Base-by-base conservation (phyloP, 92 coral and sea anemone species). In the Paragorgia papillata region DNA sequence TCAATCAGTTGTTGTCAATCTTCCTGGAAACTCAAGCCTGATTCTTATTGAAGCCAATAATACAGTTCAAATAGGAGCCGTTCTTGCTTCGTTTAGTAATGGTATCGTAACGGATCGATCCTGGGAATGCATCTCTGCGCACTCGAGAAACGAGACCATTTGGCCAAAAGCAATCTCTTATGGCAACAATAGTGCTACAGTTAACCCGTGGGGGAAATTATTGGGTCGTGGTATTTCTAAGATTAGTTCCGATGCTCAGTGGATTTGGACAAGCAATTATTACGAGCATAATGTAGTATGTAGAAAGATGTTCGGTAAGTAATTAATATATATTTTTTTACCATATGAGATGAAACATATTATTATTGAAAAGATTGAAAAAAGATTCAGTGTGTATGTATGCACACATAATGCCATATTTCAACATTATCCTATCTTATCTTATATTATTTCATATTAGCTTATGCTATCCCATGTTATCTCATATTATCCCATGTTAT, bases 71-170 rank as follows among this genome's bases (percentile, higher is more conserved):
- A 8, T 9, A 5, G 59, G 75, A 30, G 58, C 58, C 19, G 34
- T 63, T 17, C 48, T 63, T 13, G 69, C 69, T 9, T 63, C 69
- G 18, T 63, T 63, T 28, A 63, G 69, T 19, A 63, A 63, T 35
- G 69, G 69, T 17, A 19, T 63, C 0, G 69, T 63, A 40, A 63
- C 69, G 1, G 49, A 34, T 34, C 48, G 19, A 17, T 32, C 69
- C 27, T 63, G 69, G 69, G 20, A 28, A 27, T 63, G 69, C 17
- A 31, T 28, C 17, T 13, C 17, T 18, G 28, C 0, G 17, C 9
- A 9, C 6, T 32, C 46, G 6, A 33, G 24, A 2, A 60, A 31
- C 22, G 2, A 7, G 17, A 4, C 13, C 22, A 25, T 9, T 17
- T 60, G 66, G 37, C 39, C 33, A 3, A 60, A 60, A 15, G 37